Conservation (phyloP, 2,797 vertebrate species). For the Sebastes matsubarae region DNA sequence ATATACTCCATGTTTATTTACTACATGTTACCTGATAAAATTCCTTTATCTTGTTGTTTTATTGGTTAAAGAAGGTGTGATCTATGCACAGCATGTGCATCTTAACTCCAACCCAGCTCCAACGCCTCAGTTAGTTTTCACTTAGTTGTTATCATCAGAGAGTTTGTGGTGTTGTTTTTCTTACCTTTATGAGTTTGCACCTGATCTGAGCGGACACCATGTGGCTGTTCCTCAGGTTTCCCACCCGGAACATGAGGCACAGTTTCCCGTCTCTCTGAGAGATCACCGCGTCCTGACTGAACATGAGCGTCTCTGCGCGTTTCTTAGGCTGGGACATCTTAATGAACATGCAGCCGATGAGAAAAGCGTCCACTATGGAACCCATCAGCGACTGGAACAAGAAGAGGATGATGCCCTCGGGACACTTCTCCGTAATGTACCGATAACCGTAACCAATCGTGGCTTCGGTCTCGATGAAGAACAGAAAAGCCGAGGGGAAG, state of each 20-base stretch:
- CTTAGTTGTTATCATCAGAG: neutral
- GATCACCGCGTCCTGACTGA: constrained; percentile 89
- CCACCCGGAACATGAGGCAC: constrained; percentile 94
- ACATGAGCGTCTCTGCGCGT: constrained; percentile 93
- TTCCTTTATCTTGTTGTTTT: neutral
- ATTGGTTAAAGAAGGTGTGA: neutral
- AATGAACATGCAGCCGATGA: constrained; percentile 96
- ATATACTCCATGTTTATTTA: neutral
- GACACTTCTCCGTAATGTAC: constrained; percentile 93
- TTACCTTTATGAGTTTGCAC: constrained; percentile 94
- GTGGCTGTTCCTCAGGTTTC: constrained; percentile 94
- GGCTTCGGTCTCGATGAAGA: constrained; percentile 93
- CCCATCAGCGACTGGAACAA: constrained; percentile 92
- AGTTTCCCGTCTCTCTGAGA: constrained; percentile 91
- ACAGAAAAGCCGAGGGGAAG: constrained; percentile 94
- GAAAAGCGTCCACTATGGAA: constrained; percentile 92
- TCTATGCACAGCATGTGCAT: neutral
- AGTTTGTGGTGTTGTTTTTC: neutral
- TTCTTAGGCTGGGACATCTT: constrained; percentile 97
- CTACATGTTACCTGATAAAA: neutral
- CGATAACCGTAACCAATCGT: constrained; percentile 93
- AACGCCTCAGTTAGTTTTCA: neutral
- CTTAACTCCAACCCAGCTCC: neutral
- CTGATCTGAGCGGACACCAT: constrained; percentile 96
- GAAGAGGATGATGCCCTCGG: constrained; percentile 92